These are phyloP conservation scores for Euborellia annulipes DNA, from an alignment of 1,140 invertebrate species.

Conservation along the genomic window DNA sequence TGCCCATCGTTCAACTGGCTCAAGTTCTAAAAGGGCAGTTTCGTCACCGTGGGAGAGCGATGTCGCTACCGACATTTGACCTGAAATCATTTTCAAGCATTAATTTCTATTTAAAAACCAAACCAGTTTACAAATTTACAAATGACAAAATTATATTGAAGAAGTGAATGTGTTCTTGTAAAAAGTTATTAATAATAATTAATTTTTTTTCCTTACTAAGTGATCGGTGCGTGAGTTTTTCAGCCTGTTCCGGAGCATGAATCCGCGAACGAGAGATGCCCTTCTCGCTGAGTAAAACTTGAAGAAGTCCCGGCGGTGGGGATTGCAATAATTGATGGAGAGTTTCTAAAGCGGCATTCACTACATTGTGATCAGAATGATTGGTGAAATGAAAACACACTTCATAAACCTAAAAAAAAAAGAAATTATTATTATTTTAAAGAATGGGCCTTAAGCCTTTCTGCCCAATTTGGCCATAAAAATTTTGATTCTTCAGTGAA, in stretches of 20 bases:
- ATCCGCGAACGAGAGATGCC: constrained; percentile 32
- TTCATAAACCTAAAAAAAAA: constrained; percentile 52
- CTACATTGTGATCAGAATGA: constrained; percentile 65
- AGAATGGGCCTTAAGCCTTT: too few species aligned
- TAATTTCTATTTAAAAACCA: constrained; percentile 6
- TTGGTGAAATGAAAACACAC: constrained; percentile 56
- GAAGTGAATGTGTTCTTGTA: constrained; percentile 5
- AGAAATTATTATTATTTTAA: too few species aligned
- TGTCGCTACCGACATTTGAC: constrained; percentile 22
- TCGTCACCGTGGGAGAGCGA: constrained; percentile 17
- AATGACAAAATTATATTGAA: not conserved
- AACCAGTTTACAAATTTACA: not conserved
- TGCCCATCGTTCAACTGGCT: constrained; percentile 1
- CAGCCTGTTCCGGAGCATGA: constrained; percentile 7
- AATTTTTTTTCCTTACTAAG: constrained; percentile 14
- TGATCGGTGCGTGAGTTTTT: constrained; percentile 13
- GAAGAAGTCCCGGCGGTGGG: constrained; percentile 40
- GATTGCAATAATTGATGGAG: constrained; percentile 53
- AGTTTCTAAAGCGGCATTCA: constrained; percentile 67
- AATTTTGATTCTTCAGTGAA: too few species aligned
- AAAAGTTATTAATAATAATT: too few species aligned
- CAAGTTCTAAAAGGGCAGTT: constrained; percentile 16
- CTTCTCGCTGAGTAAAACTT: constrained; percentile 36
- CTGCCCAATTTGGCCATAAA: too few species aligned
- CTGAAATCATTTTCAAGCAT: too few species aligned